A percentile compares a stretch with the other conserved stretches of the same genome.
These are phyloP conservation scores for Scarus forsteni DNA, from an alignment of 2,797 vertebrate genomes.

Conservation along the genomic window DNA sequence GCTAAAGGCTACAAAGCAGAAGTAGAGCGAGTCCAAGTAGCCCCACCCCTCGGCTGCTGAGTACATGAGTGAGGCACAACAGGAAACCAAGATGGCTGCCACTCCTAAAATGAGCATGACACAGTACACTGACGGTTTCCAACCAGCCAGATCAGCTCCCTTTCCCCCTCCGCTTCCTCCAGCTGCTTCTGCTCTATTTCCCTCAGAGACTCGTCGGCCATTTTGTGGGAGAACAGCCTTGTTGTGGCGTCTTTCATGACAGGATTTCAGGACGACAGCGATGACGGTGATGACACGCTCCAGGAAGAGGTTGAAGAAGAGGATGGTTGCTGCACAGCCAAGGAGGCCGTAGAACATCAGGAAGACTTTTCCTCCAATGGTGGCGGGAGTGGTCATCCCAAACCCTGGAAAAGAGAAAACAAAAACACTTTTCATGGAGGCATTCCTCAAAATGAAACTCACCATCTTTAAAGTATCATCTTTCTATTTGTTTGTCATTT, in stretches of 20 bases:
- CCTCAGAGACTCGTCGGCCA: constrained; percentile 55
- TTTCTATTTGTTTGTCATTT: no score
- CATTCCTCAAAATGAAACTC: neutral
- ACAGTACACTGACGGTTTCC: constrained; percentile 96
- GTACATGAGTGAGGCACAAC: constrained; percentile 94
- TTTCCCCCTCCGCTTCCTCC: constrained; percentile 56
- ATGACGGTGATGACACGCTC: constrained; percentile 95
- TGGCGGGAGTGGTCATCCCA: constrained; percentile 95
- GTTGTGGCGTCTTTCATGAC: constrained; percentile 85
- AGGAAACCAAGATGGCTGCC: constrained; percentile 92
- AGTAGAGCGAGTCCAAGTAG: constrained; percentile 96
- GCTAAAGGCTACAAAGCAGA: constrained; percentile 98
- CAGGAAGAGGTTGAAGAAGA: constrained; percentile 97
- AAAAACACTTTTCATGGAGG: neutral
- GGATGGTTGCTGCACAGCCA: constrained; percentile 93
- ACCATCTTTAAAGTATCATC: no score
- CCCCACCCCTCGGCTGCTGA: constrained; percentile 92
- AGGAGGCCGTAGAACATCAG: constrained; percentile 95
- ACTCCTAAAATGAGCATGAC: constrained; percentile 94
- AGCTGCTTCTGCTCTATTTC: constrained; percentile 44
- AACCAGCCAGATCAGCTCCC: constrained; percentile 83
- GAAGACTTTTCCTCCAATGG: constrained; percentile 92
- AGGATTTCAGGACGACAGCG: constrained; percentile 89
- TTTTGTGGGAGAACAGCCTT: constrained; percentile 81
- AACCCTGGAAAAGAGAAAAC: constrained; percentile 86